Conservation (phyloP, 1,140 invertebrate species). For the Drosophila albomicans region DNA sequence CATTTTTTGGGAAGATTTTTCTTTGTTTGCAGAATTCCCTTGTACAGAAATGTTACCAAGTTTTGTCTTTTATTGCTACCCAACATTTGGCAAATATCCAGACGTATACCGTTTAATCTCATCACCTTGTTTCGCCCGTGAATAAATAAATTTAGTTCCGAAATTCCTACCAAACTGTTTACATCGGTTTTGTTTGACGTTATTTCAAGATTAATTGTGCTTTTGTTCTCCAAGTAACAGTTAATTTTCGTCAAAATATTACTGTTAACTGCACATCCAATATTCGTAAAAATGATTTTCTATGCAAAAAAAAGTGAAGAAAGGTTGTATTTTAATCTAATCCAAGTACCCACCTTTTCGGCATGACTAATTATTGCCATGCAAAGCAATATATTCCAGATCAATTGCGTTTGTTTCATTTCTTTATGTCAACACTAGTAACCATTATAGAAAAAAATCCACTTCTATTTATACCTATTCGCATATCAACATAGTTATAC, state of each 20-base stretch:
- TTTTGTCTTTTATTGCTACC: neutral
- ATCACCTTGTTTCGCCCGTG: slow-evolving; percentile 6
- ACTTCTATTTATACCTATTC: neutral
- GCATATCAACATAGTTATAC: neutral
- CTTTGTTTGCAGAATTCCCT: slow-evolving; percentile 9
- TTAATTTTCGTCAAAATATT: neutral
- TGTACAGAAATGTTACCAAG: slow-evolving; percentile 6
- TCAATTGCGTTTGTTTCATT: neutral
- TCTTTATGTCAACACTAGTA: neutral
- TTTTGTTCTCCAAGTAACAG: neutral
- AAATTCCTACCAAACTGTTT: neutral
- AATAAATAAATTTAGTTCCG: neutral
- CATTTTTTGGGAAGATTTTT: slow-evolving; percentile 36
- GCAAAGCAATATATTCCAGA: neutral
- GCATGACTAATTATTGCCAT: neutral
- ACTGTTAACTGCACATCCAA: neutral
- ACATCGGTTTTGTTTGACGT: neutral
- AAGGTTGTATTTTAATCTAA: neutral
- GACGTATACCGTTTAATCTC: slow-evolving; percentile 7
- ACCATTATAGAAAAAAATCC: neutral
- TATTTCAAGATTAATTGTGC: neutral
- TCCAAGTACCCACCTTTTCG: slow-evolving; percentile 1
- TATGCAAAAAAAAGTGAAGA: neutral
- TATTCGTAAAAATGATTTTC: slow-evolving; percentile 1
- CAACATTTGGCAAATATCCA: slow-evolving; percentile 23